These are phyloP conservation scores for Eolophus roseicapilla DNA, from an alignment of 2,113 vertebrate species.

Conservation along the genomic window DNA sequence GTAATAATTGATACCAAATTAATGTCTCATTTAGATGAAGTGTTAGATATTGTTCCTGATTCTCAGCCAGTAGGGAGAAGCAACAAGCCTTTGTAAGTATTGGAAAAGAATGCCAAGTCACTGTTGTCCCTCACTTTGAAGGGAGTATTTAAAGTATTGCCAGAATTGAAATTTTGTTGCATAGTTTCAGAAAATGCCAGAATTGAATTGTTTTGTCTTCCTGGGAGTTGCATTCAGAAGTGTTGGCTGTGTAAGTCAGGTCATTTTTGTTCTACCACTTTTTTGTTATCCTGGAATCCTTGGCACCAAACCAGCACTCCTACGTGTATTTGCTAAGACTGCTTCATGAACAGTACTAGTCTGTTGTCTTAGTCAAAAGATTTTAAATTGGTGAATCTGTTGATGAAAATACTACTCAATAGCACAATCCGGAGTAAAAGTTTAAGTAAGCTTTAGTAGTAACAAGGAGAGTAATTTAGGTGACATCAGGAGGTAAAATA, in stretches of 20 bases:
- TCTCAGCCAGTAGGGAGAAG: conserved; percentile 71
- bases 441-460: background rate
- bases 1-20: background rate
- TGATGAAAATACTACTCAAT: background rate
- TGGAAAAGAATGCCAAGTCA: background rate
- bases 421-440: background rate
- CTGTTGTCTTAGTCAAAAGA: background rate
- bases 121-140: background rate
- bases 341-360: background rate
- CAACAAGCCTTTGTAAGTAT: conserved; percentile 78
- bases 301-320: background rate
- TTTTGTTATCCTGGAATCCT: background rate
- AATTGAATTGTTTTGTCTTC: background rate
- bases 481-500: background rate
- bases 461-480: background rate
- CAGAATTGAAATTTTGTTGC: background rate
- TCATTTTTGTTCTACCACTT: background rate
- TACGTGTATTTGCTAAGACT: background rate
- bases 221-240: background rate
- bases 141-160: background rate
- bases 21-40: conserved; percentile 75
- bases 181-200: background rate
- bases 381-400: background rate
- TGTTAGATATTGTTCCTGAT: conserved; percentile 75
- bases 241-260: background rate